A percentile compares a stretch with the other conserved stretches of the same genome.
Conservation (phyloP, 1,140 invertebrate genomes). For the Zaprionus taronus region DNA sequence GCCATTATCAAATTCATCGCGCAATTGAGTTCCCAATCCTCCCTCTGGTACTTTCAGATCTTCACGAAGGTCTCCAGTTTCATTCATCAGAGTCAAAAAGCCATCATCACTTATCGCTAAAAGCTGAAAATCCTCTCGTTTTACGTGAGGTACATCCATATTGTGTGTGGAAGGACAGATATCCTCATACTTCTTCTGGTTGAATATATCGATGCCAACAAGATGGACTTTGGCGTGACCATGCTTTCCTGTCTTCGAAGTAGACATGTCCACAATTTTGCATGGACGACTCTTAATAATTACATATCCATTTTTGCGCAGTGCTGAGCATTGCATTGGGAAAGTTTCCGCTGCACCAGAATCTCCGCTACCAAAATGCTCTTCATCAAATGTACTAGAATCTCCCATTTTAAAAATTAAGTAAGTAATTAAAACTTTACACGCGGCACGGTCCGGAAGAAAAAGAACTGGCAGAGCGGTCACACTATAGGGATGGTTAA, state of each 20-base stretch:
- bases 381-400: slow-evolving; percentile 88
- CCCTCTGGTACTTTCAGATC: slow-evolving; percentile 97
- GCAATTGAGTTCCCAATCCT: slow-evolving; percentile 92
- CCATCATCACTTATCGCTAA: slow-evolving; percentile 89
- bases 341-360: slow-evolving; percentile 98
- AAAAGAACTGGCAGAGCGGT: slow-evolving; percentile 41
- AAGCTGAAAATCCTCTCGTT: slow-evolving; percentile 98
- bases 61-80: slow-evolving; percentile 96
- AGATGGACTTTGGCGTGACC: slow-evolving; percentile 99
- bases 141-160: slow-evolving; percentile 99
- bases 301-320: slow-evolving; percentile 99
- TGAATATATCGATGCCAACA: slow-evolving; percentile 99
- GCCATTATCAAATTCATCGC: slow-evolving; percentile 91
- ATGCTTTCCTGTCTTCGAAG: slow-evolving; percentile 99
- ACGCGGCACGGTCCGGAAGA: slow-evolving; percentile 49
- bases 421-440: slow-evolving; percentile 38
- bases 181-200: slow-evolving; percentile 97
- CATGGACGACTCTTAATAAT: slow-evolving; percentile 98
- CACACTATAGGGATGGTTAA: slow-evolving; percentile 42
- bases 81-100: slow-evolving; percentile 96
- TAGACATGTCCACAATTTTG: slow-evolving; percentile 99
- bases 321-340: slow-evolving; percentile 99
- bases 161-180: slow-evolving; percentile 99
- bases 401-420: slow-evolving; percentile 42
- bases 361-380: slow-evolving; percentile 95